Evolutionary conservation across 2,797 vertebrate genomes (phyloP).

Genomic region (Liasis olivaceus): DNA sequence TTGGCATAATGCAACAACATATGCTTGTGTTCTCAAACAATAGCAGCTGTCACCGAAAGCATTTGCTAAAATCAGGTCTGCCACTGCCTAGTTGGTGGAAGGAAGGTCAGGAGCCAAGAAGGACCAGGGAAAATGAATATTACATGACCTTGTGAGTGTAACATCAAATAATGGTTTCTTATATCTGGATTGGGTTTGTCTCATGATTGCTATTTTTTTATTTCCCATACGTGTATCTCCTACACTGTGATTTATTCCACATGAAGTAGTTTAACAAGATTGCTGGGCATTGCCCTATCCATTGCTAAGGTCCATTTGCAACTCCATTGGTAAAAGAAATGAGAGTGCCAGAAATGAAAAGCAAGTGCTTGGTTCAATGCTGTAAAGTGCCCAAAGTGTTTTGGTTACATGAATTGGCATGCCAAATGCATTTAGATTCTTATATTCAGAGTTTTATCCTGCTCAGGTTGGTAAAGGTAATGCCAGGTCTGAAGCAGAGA

Average conservation of each 20-base stretch:
- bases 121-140: background rate
- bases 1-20: background rate
- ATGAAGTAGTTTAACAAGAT: background rate
- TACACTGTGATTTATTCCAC: background rate
- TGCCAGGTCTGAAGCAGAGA: background rate
- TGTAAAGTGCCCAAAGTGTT: background rate
- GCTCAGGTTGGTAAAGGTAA: background rate
- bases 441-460: background rate
- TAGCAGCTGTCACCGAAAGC: background rate
- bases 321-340: background rate
- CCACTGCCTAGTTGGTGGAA: background rate
- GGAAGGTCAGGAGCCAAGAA: background rate
- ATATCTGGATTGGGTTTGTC: background rate
- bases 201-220: background rate
- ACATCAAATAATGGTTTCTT: background rate
- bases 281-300: background rate
- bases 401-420: background rate
- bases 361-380: background rate
- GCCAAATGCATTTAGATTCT: background rate
- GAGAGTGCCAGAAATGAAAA: background rate
- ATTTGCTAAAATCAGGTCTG: background rate
- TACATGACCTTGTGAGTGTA: background rate
- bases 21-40: background rate
- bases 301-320: background rate
- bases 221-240: background rate